A percentile compares a stretch with the other conserved stretches of the same genome.
phyloP scores from a whole-genome alignment of 30 jellyfish, hydroid and myxozoan species.

The Aurelia sp. region DNA sequence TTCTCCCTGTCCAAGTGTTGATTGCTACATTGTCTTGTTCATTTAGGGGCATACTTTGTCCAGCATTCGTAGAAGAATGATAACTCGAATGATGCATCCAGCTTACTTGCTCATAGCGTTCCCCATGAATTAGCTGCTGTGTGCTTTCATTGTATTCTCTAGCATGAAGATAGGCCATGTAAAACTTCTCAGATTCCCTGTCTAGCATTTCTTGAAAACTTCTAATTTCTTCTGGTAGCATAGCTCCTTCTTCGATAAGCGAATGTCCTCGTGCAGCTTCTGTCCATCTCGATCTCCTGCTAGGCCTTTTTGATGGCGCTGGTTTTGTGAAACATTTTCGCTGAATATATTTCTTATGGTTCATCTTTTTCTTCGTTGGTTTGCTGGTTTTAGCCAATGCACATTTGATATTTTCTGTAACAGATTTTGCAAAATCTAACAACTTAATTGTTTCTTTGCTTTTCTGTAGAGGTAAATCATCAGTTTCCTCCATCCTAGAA shows the following conservation, averaged over 20 bases:
- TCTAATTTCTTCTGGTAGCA: not conserved
- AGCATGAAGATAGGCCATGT: slow-evolving; percentile 16
- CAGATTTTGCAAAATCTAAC: slow-evolving; percentile 42
- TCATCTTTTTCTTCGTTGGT: slow-evolving; percentile 37
- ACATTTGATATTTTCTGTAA: slow-evolving; percentile 47
- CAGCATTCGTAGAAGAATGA: too few relatives aligned
- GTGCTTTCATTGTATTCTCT: slow-evolving; percentile 6
- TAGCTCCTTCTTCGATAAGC: not conserved
- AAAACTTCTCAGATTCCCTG: slow-evolving; percentile 30
- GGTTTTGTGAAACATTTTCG: slow-evolving; percentile 50
- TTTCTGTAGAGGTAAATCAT: not conserved
- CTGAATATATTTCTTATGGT: slow-evolving; percentile 44
- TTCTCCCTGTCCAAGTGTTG: not conserved
- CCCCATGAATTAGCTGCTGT: not conserved
- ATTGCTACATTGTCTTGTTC: not conserved
- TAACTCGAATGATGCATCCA: too few relatives aligned
- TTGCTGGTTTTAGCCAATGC: slow-evolving; percentile 45
- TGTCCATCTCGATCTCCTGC: not conserved
- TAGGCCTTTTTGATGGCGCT: not conserved
- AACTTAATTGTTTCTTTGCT: slow-evolving; percentile 41
- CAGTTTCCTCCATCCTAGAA: not conserved
- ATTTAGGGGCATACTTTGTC: too few relatives aligned
- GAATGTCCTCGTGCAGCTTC: not conserved
- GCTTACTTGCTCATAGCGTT: not conserved
- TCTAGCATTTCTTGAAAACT: slow-evolving; percentile 49